Percentiles rank a stretch among this genome's conserved stretches.
Evolutionary conservation across 2,888 invertebrate genomes (phyloP).

Genomic region (Heliconius ethilla): DNA sequence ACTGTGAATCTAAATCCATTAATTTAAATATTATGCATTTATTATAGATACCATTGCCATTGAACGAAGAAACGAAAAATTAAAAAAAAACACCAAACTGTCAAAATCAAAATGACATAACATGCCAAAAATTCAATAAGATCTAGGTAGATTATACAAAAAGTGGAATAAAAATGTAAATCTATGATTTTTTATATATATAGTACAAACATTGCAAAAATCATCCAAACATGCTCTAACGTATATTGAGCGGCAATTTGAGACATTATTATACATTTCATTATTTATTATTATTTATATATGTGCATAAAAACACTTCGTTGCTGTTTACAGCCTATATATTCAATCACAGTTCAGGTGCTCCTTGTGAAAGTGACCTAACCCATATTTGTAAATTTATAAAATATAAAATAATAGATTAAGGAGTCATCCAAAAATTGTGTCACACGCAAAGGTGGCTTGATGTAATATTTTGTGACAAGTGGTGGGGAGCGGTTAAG

Average conservation of each 20-base stretch:
- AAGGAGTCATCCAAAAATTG: too few relatives aligned
- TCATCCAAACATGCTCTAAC: slow-evolving; percentile 34
- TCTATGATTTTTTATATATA: slow-evolving; percentile 4
- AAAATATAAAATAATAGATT: background rate
- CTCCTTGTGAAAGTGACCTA: slow-evolving; percentile 14
- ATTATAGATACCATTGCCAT: slow-evolving; percentile 13
- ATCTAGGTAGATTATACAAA: slow-evolving; percentile 2
- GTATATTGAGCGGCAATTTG: slow-evolving; percentile 33
- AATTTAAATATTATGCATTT: slow-evolving; percentile 9
- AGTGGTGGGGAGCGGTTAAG: too few relatives aligned
- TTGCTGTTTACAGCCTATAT: slow-evolving; percentile 76
- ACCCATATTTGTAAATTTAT: background rate
- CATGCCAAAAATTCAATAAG: slow-evolving; percentile 6
- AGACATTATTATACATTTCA: slow-evolving; percentile 26
- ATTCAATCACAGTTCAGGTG: slow-evolving; percentile 53
- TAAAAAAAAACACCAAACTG: background rate
- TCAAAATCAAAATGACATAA: slow-evolving; percentile 10
- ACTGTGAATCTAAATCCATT: background rate
- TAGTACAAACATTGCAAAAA: slow-evolving; percentile 25
- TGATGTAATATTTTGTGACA: too few relatives aligned
- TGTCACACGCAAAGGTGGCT: too few relatives aligned
- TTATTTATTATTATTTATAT: slow-evolving; percentile 11
- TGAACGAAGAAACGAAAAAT: background rate
- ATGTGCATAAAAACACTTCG: slow-evolving; percentile 52
- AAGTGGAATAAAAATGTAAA: slow-evolving; percentile 27